A percentile compares a stretch with the other conserved stretches of the same genome.
phyloP scores from a whole-genome alignment of 2,113 vertebrate genomes.

The Telmatochromis sp. region DNA sequence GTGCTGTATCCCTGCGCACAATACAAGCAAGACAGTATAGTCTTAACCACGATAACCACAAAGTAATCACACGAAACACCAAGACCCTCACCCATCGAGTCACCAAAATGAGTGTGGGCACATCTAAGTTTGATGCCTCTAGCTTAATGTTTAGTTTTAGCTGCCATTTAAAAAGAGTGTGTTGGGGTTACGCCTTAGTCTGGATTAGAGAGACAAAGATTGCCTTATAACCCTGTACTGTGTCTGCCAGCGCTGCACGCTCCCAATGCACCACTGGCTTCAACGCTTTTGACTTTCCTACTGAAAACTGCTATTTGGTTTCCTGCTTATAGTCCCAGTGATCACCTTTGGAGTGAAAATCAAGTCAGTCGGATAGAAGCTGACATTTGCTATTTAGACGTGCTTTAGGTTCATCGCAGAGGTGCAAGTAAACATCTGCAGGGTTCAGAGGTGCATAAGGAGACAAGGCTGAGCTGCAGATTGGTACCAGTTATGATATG shows the following conservation, averaged over 20 bases:
- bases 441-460: background rate
- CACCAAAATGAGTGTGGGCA: background rate
- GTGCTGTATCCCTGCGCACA: fast-evolving
- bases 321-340: background rate
- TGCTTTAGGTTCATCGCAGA: too few species aligned
- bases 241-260: fast-evolving
- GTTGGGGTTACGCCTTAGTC: background rate
- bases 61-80: background rate
- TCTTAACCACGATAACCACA: background rate
- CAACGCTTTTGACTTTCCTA: fast-evolving
- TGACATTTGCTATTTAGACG: background rate
- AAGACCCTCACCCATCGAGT: background rate
- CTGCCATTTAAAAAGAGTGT: background rate
- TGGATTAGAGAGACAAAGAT: background rate
- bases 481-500: background rate
- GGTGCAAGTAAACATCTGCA: background rate
- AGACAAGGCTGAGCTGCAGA: background rate
- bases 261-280: background rate
- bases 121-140: background rate
- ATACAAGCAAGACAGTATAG: background rate
- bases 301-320: background rate
- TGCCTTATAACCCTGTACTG: background rate
- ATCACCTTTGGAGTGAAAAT: background rate
- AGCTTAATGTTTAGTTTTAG: background rate
- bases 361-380: background rate